These are phyloP conservation scores for Leptatherina wallacei DNA, from an alignment of 2,797 vertebrate genomes.

Conservation along the genomic window DNA sequence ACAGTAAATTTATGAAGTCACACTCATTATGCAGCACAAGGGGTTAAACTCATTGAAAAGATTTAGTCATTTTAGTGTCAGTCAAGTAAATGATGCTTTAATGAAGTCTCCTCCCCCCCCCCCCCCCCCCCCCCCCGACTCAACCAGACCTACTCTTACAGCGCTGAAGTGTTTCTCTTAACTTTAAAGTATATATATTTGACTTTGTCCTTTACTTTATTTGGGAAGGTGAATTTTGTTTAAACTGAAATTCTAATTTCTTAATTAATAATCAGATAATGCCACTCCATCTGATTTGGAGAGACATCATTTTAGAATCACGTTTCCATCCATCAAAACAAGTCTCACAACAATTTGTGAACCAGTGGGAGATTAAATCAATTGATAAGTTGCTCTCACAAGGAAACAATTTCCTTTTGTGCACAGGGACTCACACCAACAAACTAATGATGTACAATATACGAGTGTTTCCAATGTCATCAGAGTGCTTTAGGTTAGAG, in stretches of 20 bases:
- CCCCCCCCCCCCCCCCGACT: background rate
- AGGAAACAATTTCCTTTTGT: background rate
- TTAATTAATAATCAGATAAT: background rate
- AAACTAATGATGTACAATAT: background rate
- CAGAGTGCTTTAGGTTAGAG: background rate
- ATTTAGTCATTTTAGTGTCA: constrained; percentile 11
- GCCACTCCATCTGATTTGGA: too few species aligned
- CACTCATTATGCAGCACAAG: constrained; percentile 12
- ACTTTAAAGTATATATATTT: background rate
- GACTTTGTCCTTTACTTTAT: background rate
- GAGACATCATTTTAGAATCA: background rate
- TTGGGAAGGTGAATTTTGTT: background rate
- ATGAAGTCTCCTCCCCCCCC: too few species aligned
- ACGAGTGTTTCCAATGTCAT: background rate
- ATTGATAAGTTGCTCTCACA: background rate
- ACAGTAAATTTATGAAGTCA: constrained; percentile 11
- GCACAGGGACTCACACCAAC: background rate
- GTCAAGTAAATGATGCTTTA: constrained; percentile 19
- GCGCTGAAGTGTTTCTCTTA: background rate
- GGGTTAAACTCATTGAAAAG: constrained; percentile 8
- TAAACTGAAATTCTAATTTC: background rate
- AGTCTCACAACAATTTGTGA: background rate
- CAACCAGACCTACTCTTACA: constrained; percentile 2
- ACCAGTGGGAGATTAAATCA: background rate
- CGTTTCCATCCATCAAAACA: background rate